A percentile compares a stretch with the other conserved stretches of the same genome.
These are phyloP conservation scores for Chionomys nivalis DNA, from an alignment of 2,113 vertebrate species.

Conservation along the genomic window DNA sequence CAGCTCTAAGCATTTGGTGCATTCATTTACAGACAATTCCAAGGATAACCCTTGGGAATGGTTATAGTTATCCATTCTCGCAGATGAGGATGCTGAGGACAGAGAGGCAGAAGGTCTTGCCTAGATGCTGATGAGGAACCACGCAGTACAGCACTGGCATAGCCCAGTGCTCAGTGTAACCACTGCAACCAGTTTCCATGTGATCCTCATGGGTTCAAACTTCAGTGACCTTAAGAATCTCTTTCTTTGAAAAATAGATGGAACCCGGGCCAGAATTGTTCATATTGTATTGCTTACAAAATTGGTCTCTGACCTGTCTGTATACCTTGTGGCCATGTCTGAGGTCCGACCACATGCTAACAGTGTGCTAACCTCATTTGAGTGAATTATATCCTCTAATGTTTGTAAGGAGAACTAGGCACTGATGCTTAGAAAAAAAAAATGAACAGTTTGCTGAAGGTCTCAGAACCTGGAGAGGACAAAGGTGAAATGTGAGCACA, in stretches of 20 bases:
- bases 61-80: neutral
- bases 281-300: neutral
- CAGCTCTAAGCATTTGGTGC: neutral
- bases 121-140: neutral
- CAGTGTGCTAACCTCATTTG: neutral
- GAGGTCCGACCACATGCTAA: neutral
- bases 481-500: constrained; percentile 7
- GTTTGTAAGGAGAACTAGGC: neutral
- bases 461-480: neutral
- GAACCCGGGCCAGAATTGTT: neutral
- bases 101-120: neutral
- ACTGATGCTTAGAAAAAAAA: constrained; percentile 30
- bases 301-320: neutral
- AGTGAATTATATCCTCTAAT: neutral
- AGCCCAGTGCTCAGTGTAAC: neutral
- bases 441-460: neutral
- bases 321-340: neutral
- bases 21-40: neutral
- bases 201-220: neutral
- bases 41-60: neutral
- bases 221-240: neutral
- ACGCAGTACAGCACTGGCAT: no score
- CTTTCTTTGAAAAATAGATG: neutral
- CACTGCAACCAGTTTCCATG: neutral
- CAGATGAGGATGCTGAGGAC: neutral